A percentile compares a stretch with the other conserved stretches of the same genome.
Conservation (phyloP, 2,888 invertebrate genomes). For the Rhyacophila evoluta region DNA sequence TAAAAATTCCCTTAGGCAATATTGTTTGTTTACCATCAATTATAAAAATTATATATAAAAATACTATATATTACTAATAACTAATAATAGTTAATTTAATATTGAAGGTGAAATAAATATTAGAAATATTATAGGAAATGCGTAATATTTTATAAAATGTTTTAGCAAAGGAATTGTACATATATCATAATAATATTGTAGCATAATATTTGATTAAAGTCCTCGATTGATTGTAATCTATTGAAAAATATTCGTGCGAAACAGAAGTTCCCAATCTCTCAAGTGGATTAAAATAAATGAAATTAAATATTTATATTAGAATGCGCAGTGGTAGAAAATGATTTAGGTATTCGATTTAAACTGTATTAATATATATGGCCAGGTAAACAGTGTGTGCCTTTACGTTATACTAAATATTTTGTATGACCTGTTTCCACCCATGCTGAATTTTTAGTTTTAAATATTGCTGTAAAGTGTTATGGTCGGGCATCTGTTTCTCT, state of each 20-base stretch:
- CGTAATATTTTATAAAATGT: constrained; percentile 24
- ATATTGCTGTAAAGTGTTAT: too few species aligned
- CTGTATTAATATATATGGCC: too few species aligned
- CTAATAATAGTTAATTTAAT: constrained; percentile 13
- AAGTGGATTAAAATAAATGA: not conserved
- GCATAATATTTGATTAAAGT: not conserved
- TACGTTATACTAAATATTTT: too few species aligned
- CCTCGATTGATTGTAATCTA: not conserved
- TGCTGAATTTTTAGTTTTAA: too few species aligned
- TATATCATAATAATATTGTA: constrained; percentile 19
- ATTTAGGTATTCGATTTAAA: too few species aligned
- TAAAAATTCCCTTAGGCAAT: constrained; percentile 21
- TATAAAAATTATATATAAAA: constrained; percentile 4
- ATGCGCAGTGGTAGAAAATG: too few species aligned
- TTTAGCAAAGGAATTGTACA: constrained; percentile 24
- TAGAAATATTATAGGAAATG: constrained; percentile 1
- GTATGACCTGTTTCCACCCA: too few species aligned
- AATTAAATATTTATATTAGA: too few species aligned
- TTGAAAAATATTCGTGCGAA: not conserved
- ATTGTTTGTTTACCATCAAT: constrained; percentile 22
- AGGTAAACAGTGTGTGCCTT: too few species aligned
- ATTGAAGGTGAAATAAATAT: constrained; percentile 12
- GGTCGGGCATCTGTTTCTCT: too few species aligned
- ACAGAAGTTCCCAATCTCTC: not conserved
- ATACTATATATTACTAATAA: constrained; percentile 13